These are phyloP conservation scores for Drosophila barbarae DNA, from an alignment of 2,888 invertebrate genomes.

Conservation along the genomic window DNA sequence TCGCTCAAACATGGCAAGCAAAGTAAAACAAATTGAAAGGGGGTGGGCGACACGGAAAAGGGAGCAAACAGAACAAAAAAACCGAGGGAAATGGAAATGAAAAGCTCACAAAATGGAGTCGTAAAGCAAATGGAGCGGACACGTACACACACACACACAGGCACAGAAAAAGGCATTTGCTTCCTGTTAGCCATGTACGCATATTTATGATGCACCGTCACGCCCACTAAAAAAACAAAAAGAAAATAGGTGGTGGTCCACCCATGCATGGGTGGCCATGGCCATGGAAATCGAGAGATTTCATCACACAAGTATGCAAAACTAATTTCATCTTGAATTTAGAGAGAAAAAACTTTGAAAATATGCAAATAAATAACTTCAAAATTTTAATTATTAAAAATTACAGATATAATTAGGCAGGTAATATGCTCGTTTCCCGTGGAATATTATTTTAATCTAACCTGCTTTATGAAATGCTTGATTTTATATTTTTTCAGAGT, in stretches of 20 bases:
- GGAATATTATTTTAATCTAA: neutral
- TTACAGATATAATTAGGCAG: too few species aligned
- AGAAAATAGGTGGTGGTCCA: neutral
- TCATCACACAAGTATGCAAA: conserved; percentile 3
- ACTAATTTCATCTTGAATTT: neutral
- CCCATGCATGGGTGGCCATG: neutral
- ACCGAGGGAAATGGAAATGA: conserved; percentile 44
- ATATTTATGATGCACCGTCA: conserved; percentile 53
- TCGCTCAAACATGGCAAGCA: conserved; percentile 70
- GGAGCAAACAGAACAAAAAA: conserved; percentile 1
- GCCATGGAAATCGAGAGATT: conserved; percentile 16
- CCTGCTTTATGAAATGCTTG: neutral
- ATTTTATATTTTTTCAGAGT: neutral
- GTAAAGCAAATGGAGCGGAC: conserved; percentile 64
- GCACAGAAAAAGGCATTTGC: neutral
- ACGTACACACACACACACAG: conserved; percentile 4
- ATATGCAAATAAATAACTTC: neutral
- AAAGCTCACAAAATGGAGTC: conserved; percentile 70
- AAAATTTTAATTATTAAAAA: too few species aligned
- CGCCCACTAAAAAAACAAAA: conserved; percentile 13
- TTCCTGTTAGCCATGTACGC: conserved; percentile 46
- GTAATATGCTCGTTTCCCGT: too few species aligned
- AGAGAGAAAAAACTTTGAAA: neutral
- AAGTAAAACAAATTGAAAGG: conserved; percentile 71
- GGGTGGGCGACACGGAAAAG: conserved; percentile 30